Conservation (phyloP, 2,113 vertebrate species). For the Anoplopoma fimbria region DNA sequence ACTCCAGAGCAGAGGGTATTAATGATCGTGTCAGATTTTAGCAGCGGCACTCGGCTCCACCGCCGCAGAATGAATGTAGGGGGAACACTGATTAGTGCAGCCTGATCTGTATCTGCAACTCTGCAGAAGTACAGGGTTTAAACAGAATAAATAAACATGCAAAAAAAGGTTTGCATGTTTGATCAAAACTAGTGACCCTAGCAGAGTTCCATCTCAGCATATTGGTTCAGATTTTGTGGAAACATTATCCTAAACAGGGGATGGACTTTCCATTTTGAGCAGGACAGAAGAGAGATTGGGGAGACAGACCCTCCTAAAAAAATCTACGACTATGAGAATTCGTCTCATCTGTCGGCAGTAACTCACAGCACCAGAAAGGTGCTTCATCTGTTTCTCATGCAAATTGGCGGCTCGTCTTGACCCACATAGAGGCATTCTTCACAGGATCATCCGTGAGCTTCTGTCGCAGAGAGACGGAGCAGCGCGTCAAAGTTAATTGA, state of each 20-base stretch:
- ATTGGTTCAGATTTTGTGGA: background rate
- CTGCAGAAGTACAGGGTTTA: background rate
- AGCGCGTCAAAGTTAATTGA: constrained; percentile 35
- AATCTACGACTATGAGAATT: background rate
- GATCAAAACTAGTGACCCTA: background rate
- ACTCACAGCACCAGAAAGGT: constrained; percentile 1
- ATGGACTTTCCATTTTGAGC: background rate
- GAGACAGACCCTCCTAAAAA: background rate
- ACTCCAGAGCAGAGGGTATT: background rate
- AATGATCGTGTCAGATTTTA: background rate
- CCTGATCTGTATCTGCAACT: background rate
- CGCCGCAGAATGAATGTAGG: background rate
- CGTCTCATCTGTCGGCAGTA: constrained; percentile 1
- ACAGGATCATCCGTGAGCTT: constrained; percentile 11
- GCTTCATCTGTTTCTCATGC: constrained; percentile 24
- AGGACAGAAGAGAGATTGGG: background rate
- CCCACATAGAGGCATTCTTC: constrained; percentile 9
- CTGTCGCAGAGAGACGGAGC: constrained; percentile 28
- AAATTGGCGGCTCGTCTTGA: background rate
- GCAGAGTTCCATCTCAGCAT: background rate
- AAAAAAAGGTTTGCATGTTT: background rate
- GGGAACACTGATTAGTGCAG: background rate
- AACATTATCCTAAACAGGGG: background rate
- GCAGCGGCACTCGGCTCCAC: no score
- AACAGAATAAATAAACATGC: background rate